Percentiles rank a stretch among this genome's conserved stretches.
Conservation (phyloP, 2,797 vertebrate genomes). For the Prionace glauca region DNA sequence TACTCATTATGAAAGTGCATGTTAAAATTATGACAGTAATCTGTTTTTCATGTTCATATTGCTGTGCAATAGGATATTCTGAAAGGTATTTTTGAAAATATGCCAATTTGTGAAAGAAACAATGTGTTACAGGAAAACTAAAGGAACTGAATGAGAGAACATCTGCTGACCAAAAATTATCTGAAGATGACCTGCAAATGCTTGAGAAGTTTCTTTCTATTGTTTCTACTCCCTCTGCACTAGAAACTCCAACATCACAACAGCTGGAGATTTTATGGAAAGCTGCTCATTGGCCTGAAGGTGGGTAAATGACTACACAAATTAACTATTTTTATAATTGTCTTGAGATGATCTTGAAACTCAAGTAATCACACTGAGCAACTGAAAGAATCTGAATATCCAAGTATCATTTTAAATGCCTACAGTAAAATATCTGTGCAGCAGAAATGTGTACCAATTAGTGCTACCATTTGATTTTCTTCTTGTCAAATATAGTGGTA, state of each 20-base stretch:
- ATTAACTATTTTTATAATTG: neutral
- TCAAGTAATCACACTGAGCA: neutral
- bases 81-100: neutral
- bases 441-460: neutral
- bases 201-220: constrained; percentile 70
- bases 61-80: neutral
- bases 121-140: constrained; percentile 71
- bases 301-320: constrained; percentile 52
- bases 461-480: neutral
- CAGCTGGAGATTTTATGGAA: constrained; percentile 83
- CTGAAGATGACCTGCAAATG: constrained; percentile 70
- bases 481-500: neutral
- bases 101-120: neutral
- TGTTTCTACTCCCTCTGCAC: constrained; percentile 58
- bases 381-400: neutral
- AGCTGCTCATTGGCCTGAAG: constrained; percentile 89
- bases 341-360: no score
- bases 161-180: constrained; percentile 72
- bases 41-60: neutral
- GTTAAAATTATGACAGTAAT: neutral
- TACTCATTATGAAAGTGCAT: neutral
- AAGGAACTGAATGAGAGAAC: constrained; percentile 81
- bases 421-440: neutral
- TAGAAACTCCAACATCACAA: constrained; percentile 66
- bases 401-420: neutral